Conservation (phyloP, 1,140 invertebrate genomes). For the Pantala flavescens region DNA sequence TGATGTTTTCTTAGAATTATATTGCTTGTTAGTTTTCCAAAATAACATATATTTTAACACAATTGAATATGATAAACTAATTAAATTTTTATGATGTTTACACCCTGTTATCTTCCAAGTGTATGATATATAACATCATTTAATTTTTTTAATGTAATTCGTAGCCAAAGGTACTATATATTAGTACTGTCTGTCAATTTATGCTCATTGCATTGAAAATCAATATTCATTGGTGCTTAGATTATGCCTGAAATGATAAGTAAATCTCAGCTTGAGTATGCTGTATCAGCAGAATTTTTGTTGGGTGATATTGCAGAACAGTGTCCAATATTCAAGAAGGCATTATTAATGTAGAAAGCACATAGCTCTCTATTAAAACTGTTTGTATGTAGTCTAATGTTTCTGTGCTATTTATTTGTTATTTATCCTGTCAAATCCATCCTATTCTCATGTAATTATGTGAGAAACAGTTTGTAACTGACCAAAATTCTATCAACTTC, state of each 20-base stretch:
- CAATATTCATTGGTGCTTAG: slow-evolving; percentile 7
- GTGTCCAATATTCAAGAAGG: neutral
- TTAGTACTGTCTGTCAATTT: neutral
- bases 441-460: too few species aligned
- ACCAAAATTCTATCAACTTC: too few species aligned
- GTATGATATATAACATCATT: neutral
- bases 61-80: neutral
- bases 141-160: neutral
- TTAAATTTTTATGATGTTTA: slow-evolving; percentile 4
- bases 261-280: slow-evolving; percentile 3
- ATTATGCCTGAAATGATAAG: neutral
- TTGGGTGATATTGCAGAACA: neutral
- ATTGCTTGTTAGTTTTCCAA: neutral
- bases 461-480: too few species aligned
- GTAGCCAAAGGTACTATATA: neutral
- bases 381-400: neutral
- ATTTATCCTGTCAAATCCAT: too few species aligned
- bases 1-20: neutral
- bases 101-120: slow-evolving; percentile 2
- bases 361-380: slow-evolving; percentile 2
- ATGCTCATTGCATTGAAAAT: slow-evolving; percentile 10
- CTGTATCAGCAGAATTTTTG: neutral
- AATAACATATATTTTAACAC: slow-evolving; percentile 5
- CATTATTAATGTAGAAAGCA: neutral
- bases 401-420: too few species aligned